Conservation (phyloP, 1,140 invertebrate genomes). For the Drosophila sturtevanti region DNA sequence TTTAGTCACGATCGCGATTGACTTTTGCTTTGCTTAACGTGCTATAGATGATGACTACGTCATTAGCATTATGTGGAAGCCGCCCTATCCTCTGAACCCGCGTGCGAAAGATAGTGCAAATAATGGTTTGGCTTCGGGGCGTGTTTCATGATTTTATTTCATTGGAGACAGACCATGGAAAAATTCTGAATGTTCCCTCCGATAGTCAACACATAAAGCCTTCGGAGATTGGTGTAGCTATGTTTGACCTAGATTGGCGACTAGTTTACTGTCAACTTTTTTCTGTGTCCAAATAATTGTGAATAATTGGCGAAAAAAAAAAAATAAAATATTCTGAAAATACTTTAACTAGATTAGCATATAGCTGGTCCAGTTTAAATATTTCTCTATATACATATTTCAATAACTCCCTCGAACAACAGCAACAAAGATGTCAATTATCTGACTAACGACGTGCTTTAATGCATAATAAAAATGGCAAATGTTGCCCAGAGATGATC, state of each 20-base stretch:
- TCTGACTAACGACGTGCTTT: too few species aligned
- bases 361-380: neutral
- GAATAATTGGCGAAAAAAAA: neutral
- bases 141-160: slow-evolving; percentile 19
- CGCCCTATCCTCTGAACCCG: slow-evolving; percentile 11
- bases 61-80: slow-evolving; percentile 53
- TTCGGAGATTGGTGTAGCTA: neutral
- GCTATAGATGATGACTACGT: slow-evolving; percentile 46
- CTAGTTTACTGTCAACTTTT: neutral
- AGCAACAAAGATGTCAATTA: too few species aligned
- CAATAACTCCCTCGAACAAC: too few species aligned
- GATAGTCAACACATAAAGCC: neutral
- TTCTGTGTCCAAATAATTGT: neutral
- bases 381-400: too few species aligned
- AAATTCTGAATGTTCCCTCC: too few species aligned
- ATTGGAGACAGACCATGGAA: slow-evolving; percentile 53
- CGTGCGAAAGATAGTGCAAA: slow-evolving; percentile 46
- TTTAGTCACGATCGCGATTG: slow-evolving; percentile 71
- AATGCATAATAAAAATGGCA: too few species aligned
- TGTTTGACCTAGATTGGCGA: neutral
- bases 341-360: neutral
- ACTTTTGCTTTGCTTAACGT: slow-evolving; percentile 56
- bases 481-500: too few species aligned
- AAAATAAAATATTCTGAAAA: neutral
- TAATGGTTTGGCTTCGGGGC: slow-evolving; percentile 38